phyloP scores from a whole-genome alignment of 2,888 invertebrate genomes.

The Camponotus fellah region DNA sequence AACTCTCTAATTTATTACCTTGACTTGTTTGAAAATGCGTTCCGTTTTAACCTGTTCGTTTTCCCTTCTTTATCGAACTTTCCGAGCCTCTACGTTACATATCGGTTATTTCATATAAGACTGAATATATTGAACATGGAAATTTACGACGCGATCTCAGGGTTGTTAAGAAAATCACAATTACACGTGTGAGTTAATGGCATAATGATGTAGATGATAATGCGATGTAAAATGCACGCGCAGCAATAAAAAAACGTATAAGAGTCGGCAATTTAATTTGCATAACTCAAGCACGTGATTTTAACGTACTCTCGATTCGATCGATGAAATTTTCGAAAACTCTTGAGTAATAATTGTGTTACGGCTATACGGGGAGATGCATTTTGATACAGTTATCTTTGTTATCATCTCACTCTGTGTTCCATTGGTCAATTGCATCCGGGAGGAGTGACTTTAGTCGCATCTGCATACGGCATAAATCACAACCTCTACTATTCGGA shows the following conservation, averaged over 20 bases:
- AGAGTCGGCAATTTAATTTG: neutral
- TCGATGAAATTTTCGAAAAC: neutral
- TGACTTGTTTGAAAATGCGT: neutral
- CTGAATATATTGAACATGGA: conserved; percentile 50
- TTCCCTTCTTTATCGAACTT: neutral
- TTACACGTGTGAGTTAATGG: conserved; percentile 8
- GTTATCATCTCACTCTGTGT: conserved; percentile 32
- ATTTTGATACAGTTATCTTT: conserved; percentile 47
- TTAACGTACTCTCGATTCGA: neutral
- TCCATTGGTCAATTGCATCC: conserved; percentile 49
- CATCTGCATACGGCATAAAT: conserved; percentile 55
- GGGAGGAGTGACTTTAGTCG: conserved; percentile 40
- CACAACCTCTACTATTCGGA: conserved; percentile 30
- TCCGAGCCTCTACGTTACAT: neutral
- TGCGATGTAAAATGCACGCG: conserved; percentile 4
- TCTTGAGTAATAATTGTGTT: neutral
- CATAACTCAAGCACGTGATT: neutral
- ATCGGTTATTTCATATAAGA: conserved; percentile 30
- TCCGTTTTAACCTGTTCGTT: neutral
- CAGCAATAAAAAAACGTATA: neutral
- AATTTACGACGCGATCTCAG: conserved; percentile 22
- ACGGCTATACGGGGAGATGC: neutral
- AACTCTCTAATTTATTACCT: neutral
- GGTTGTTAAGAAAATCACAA: conserved; percentile 12
- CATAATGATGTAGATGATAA: conserved; percentile 26